These are phyloP conservation scores for Laupala kohalensis DNA, from an alignment of 1,140 invertebrate species.

Conservation along the genomic window DNA sequence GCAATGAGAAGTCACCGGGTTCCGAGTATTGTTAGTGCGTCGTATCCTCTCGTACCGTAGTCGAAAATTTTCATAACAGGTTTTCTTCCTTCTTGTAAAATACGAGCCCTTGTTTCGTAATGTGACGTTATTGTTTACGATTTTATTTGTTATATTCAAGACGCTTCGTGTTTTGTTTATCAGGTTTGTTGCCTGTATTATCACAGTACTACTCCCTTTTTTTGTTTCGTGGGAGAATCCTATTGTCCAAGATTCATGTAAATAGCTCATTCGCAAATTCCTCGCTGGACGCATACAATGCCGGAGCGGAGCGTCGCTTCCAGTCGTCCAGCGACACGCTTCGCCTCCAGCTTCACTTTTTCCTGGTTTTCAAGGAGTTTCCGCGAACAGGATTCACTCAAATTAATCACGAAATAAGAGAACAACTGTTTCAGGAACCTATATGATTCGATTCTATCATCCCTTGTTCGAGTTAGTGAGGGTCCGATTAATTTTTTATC, in stretches of 20 bases:
- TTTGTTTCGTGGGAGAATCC: background rate
- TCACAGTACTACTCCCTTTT: background rate
- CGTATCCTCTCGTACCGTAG: background rate
- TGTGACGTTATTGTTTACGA: background rate
- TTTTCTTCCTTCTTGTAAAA: background rate
- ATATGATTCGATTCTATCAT: no score
- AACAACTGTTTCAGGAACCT: no score
- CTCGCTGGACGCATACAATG: background rate
- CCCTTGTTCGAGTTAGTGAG: no score
- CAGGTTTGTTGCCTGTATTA: background rate
- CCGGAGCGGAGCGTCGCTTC: background rate
- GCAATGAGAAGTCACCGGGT: no score
- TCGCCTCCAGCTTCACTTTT: no score
- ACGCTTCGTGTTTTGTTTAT: background rate
- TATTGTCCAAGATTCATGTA: background rate
- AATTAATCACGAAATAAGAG: no score
- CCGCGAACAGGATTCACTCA: no score
- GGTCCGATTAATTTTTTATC: no score
- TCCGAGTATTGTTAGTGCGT: no score
- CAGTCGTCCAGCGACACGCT: no score
- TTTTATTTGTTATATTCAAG: background rate
- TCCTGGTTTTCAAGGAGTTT: no score
- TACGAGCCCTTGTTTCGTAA: background rate
- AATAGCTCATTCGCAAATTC: background rate
- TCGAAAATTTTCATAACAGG: background rate